phyloP scores from a whole-genome alignment of 1,140 invertebrate genomes.

The Oedothorax gibbosus region DNA sequence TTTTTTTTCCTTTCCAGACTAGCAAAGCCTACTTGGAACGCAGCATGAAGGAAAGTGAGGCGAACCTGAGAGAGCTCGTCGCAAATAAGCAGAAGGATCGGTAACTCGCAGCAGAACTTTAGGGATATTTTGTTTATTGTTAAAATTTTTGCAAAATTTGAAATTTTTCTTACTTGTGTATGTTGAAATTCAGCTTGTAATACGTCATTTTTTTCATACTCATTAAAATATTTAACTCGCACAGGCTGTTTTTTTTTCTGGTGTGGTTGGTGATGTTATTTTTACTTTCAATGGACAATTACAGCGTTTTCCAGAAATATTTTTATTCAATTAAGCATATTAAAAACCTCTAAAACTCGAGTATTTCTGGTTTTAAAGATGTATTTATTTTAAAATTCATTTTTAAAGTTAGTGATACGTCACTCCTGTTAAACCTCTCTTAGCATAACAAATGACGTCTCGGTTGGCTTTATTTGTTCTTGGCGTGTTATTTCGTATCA shows the following conservation, averaged over 20 bases:
- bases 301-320: too few relatives aligned
- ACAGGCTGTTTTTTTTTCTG: background rate
- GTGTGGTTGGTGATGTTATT: background rate
- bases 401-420: too few relatives aligned
- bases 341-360: too few relatives aligned
- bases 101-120: background rate
- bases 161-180: constrained; percentile 4
- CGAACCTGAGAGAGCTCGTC: constrained; percentile 87
- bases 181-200: background rate
- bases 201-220: constrained; percentile 1
- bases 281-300: too few relatives aligned
- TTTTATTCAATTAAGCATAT: too few relatives aligned
- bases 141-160: background rate
- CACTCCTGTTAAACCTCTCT: too few relatives aligned
- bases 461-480: too few relatives aligned
- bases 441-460: too few relatives aligned
- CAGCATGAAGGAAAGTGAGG: constrained; percentile 85
- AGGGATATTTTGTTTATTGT: background rate
- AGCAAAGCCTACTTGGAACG: constrained; percentile 82
- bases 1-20: constrained; percentile 67
- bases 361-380: background rate
- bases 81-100: constrained; percentile 66
- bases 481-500: too few relatives aligned
- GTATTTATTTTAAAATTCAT: background rate
- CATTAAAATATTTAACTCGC: constrained; percentile 18